These are phyloP conservation scores for Lineus longissimus DNA, from an alignment of 1,140 invertebrate species.

Conservation along the genomic window DNA sequence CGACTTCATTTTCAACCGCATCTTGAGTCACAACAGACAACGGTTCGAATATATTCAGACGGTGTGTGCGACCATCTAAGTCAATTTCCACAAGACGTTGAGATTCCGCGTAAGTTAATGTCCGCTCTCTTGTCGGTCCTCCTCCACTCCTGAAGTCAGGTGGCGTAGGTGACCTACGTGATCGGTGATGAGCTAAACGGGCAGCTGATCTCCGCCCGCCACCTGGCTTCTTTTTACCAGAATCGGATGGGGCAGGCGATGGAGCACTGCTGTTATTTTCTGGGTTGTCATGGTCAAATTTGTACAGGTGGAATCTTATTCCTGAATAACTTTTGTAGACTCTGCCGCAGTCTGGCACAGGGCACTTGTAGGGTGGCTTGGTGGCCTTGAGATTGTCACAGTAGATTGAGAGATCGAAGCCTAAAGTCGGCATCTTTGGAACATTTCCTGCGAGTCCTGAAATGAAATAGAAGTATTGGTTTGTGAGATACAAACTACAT, in stretches of 20 bases:
- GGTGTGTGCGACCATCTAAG: slow-evolving; percentile 64
- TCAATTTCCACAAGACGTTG: slow-evolving; percentile 82
- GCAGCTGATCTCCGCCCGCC: background rate
- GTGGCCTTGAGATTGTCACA: slow-evolving; percentile 74
- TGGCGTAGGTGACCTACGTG: slow-evolving; percentile 48
- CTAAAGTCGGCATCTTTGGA: slow-evolving; percentile 26
- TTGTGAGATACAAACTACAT: too few relatives aligned
- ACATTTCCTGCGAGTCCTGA: too few relatives aligned
- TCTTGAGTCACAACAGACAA: slow-evolving; percentile 53
- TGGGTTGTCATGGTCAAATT: slow-evolving; percentile 71
- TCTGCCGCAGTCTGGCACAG: slow-evolving; percentile 75
- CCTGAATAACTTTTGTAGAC: slow-evolving; percentile 81
- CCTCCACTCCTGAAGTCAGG: slow-evolving; percentile 37
- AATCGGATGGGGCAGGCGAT: slow-evolving; percentile 27
- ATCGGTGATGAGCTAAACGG: slow-evolving; percentile 35
- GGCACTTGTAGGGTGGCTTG: slow-evolving; percentile 80
- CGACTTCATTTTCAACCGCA: slow-evolving; percentile 50
- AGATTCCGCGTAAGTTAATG: slow-evolving; percentile 70
- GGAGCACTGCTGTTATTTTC: slow-evolving; percentile 38
- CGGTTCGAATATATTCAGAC: slow-evolving; percentile 57
- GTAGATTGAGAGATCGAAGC: slow-evolving; percentile 80
- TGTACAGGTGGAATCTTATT: slow-evolving; percentile 78
- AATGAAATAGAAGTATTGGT: too few relatives aligned
- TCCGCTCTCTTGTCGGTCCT: slow-evolving; percentile 41
- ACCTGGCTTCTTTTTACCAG: slow-evolving; percentile 30